Base-by-base conservation (phyloP, 2,888 invertebrate species). In the Conomelus anceps region DNA sequence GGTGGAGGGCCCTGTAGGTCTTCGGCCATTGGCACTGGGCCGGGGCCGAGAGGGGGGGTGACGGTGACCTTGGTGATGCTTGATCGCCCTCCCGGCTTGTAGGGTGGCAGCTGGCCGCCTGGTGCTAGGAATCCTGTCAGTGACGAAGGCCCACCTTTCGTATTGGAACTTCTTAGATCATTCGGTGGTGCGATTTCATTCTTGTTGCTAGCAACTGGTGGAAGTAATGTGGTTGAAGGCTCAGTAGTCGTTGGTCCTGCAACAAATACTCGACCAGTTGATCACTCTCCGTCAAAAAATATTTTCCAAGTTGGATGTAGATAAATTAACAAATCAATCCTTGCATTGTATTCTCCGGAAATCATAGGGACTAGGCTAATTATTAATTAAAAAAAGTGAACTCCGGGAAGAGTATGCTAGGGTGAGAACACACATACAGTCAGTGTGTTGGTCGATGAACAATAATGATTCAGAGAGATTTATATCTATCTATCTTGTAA, bases 71-170 rank as follows among this genome's bases (percentile, higher is more conserved):
- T 96, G 0, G 95, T 95, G 24, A 96, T 96, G 0, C 94, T 95
- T 94, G 94, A 84, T 94, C 93, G 93, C 22, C 94, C 94, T 86
- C 94, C 94, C 89, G 89, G 89, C 24, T 89, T 91, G 88, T 92
- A 93, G 86, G 92, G 93, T 0, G 94, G 93, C 90, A 94, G 93
- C 91, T 94, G 94, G 1, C 94, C 95, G 22, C 94, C 96, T 34
- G 96, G 96, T 87, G 95, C 93, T 87, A 96, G 92, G 26, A 96
- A 93, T 23, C 96, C 95, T 23, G 96, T 95, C 22, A 96, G 92
- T 23, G 96, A 95, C 0, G 94, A 93, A 6, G 92, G 92, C 1
- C 91, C 91, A 17, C 90, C 92, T 91, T 85, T 88, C n/a, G 86
- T 85, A 13, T 86, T 88, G 0, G 90, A n/a, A 20, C 88, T 63